phyloP scores from a whole-genome alignment of 2,113 vertebrate genomes.

The Myiozetetes cayanensis region DNA sequence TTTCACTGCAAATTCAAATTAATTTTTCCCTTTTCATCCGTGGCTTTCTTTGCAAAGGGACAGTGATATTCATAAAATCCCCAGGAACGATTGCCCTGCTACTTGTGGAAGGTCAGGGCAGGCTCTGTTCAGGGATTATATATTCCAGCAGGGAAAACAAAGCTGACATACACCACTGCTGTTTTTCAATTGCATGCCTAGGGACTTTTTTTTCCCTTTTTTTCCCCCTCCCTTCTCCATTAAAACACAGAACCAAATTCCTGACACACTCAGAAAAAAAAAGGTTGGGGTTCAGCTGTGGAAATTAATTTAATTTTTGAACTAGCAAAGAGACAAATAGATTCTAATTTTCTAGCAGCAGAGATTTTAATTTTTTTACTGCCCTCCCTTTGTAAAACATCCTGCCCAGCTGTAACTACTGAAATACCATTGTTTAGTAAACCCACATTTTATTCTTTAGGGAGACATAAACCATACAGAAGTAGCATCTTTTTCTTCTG shows the following conservation, averaged over 20 bases:
- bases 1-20: slow-evolving; percentile 19
- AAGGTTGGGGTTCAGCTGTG: not conserved
- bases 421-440: not conserved
- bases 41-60: slow-evolving; percentile 1
- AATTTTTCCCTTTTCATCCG: not conserved
- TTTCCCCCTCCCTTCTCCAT: not conserved
- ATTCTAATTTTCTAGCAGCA: not conserved
- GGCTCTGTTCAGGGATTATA: not conserved
- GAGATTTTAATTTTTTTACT: not conserved
- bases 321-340: not conserved
- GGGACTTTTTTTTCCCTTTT: not conserved
- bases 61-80: slow-evolving; percentile 44
- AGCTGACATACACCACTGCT: not conserved
- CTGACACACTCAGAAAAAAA: not conserved
- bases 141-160: slow-evolving; percentile 12
- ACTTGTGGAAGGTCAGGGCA: slow-evolving; percentile 54
- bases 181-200: not conserved
- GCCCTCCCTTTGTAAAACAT: not conserved
- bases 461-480: not conserved
- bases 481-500: not conserved
- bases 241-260: not conserved
- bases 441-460: not conserved
- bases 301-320: not conserved
- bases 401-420: not conserved
- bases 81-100: not conserved